These are phyloP conservation scores for Drosophila suboccidentalis DNA, from an alignment of 2,888 invertebrate genomes.

Conservation along the genomic window DNA sequence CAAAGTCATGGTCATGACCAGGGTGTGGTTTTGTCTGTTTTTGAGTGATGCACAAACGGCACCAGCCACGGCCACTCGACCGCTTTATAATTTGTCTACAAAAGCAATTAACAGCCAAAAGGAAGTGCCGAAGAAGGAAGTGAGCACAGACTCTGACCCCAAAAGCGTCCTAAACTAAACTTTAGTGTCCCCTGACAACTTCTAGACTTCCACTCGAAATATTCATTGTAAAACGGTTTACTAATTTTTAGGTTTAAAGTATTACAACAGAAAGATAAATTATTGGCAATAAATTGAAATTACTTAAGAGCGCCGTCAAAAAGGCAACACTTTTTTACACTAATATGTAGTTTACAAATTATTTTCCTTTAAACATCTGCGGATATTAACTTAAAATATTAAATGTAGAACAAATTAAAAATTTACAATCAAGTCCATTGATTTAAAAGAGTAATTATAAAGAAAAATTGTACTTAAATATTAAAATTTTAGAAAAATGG, in stretches of 20 bases:
- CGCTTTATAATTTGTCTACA: constrained; percentile 76
- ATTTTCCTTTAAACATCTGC: neutral
- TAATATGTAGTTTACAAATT: neutral
- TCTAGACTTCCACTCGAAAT: neutral
- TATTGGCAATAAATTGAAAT: neutral
- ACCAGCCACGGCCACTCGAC: constrained; percentile 47
- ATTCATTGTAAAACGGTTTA: neutral
- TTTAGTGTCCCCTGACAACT: constrained; percentile 1
- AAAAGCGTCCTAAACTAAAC: constrained; percentile 13
- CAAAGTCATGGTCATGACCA: constrained; percentile 59
- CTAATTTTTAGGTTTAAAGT: neutral
- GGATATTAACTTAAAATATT: neutral
- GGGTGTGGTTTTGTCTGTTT: constrained; percentile 76
- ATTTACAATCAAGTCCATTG: no score
- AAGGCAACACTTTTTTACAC: no score
- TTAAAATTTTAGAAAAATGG: no score
- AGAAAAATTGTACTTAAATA: no score
- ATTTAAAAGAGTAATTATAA: no score
- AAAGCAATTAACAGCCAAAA: constrained; percentile 72
- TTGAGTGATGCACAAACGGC: constrained; percentile 68
- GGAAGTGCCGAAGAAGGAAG: constrained; percentile 37
- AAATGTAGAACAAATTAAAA: neutral
- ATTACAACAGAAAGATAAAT: neutral
- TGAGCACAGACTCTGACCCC: neutral
- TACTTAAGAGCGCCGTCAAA: no score